Evolutionary conservation across 2,113 vertebrate genomes (phyloP), one percentile per base, ranked within the genome.

Genomic region (Peromyscus leucopus): DNA sequence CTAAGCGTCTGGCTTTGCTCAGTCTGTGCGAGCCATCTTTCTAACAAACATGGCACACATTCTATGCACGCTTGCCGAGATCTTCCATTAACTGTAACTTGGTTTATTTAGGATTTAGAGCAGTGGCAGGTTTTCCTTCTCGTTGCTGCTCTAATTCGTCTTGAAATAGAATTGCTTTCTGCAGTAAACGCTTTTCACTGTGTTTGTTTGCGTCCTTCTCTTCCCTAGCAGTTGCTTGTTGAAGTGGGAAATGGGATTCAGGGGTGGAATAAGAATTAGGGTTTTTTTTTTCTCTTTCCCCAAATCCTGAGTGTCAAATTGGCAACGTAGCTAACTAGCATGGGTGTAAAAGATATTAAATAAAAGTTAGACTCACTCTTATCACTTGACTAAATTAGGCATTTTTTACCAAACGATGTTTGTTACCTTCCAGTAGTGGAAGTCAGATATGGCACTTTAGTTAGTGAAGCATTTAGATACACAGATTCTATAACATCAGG

Each of bases 41-140:
- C 74, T 76, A 63, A 89, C 39, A 69, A 24, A 57, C 26, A 22
- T 2, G 59, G 15, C 19, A 7, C 1, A 21, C 24, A 55, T 69
- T 51, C 78, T 59, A 17, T 31, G 28, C 48, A 17, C 21, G 69
- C 93, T 78, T 93, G 59, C 63, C 85, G 88, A 71, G 78, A 82
- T 72, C 51, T 87, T 92, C 83, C 94, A 78, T 91, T 82, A 93
- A 75, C 33, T 51, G 69, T 71, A 69, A 42, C 46, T 93, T 93
- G 92, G 74, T 95, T 96, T 93, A 63, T 79, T 96, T 92, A 71
- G 91, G 96, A 92, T 94, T 85, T 76, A 46, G 85, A n/a, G 33
- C 69, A 39, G 2, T 42, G 84, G 75, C 67, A 79, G 90, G 6
- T 83, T 97, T 98, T 95, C 92, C 78, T 95, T 96, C 69, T 59